Base-by-base conservation (phyloP, 2,888 invertebrate genomes). In the Teinopalpus imperialis region DNA sequence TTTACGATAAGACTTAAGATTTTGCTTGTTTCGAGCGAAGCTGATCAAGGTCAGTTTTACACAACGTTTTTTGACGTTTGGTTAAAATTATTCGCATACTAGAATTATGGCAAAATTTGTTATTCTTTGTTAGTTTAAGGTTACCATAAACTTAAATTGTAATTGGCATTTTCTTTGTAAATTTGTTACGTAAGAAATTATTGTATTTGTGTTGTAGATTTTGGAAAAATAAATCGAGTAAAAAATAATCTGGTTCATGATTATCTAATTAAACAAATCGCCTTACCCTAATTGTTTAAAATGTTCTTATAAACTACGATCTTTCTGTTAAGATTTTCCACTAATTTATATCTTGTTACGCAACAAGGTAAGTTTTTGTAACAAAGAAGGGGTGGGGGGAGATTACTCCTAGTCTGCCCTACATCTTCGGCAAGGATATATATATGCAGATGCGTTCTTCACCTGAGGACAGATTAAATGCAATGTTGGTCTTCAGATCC, bases 121-220 rank as follows among this genome's bases (percentile, higher is more conserved):
- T 42, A 32, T 10, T 30, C 9, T 31, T 39, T 39, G 14, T 41
- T 41, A 41, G 23, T 23, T 29, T 41, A 32, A 42, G 41, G 24
- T 42, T 26, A 42, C 31, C 26, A 32, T 23, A 24, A 40, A 29
- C 13, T 16, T 21, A 40, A 21, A 14, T 16, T 42, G 30, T 41
- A 42, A 42, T 42, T 42, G 41, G 32, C 24, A 32, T 42, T 32
- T 42, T 42, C 32, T 32, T 18, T 42, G 41, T 42, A 42, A 42
- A 32, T 32, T 36, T 42, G 21, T 42, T 42, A 26, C 41, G 26
- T 42, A 42, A 32, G 32, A 42, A 42, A 32, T 42, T 42, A 42
- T 42, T 42, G 41, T 42, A 42, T 13, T 42, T 42, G 41, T 42
- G 41, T 42, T 42, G 30, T 42, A 42, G 41, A 41, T 31, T 42